phyloP scores from a whole-genome alignment of 2,113 vertebrate genomes.

The Coracopsis vasa region DNA sequence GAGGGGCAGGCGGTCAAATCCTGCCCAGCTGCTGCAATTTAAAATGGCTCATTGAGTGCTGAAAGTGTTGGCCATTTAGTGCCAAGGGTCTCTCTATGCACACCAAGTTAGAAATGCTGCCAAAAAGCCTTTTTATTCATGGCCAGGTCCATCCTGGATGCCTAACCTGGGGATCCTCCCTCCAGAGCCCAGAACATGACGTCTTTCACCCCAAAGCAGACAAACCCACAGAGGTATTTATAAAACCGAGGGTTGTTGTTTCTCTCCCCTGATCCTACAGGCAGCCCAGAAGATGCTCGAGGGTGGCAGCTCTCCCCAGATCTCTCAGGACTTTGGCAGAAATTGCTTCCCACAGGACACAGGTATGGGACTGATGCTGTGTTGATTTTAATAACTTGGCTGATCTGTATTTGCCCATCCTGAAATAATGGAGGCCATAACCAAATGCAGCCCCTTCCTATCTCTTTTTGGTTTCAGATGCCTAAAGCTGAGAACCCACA shows the following conservation, averaged over 20 bases:
- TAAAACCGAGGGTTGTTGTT: rapidly evolving
- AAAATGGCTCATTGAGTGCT: background rate
- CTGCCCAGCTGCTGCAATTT: background rate
- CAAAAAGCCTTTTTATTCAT: rapidly evolving
- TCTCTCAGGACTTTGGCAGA: background rate
- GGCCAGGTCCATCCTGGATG: background rate
- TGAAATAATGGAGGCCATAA: background rate
- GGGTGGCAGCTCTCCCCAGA: rapidly evolving
- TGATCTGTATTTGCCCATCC: background rate
- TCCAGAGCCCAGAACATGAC: rapidly evolving
- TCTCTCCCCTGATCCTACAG: background rate
- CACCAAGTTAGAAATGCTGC: background rate
- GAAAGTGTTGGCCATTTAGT: background rate
- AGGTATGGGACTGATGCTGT: rapidly evolving
- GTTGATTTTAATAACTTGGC: background rate
- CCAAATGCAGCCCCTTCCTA: background rate
- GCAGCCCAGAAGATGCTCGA: background rate
- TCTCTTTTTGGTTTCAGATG: background rate
- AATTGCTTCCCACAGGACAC: rapidly evolving
- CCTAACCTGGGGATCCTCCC: background rate
- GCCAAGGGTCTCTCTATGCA: background rate
- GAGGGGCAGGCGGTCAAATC: background rate
- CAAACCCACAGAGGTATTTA: rapidly evolving
- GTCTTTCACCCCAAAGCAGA: background rate
- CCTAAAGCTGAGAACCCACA: background rate